Evolutionary conservation across 2,888 invertebrate genomes (phyloP).

Genomic region (Pristionchus arcanus): DNA sequence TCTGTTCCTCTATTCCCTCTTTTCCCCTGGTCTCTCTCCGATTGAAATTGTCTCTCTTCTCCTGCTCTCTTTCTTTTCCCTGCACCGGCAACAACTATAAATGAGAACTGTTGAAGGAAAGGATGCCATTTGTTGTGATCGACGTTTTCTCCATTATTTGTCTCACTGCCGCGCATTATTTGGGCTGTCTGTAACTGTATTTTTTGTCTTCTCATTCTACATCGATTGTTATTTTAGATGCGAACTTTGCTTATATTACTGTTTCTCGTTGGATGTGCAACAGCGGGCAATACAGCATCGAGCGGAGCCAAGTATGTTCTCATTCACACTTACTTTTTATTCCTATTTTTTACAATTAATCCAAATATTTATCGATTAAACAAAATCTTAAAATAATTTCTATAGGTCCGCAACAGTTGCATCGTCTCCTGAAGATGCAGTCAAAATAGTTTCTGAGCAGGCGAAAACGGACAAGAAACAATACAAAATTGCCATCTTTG

Average conservation of each 20-base stretch:
- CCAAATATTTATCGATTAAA: too few species aligned
- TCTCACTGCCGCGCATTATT: not conserved
- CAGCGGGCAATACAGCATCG: not conserved
- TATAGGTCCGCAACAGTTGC: not conserved
- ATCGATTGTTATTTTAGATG: not conserved
- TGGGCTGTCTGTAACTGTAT: not conserved
- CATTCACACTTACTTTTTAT: not conserved
- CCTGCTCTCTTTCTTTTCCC: constrained; percentile 1
- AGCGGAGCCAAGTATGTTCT: not conserved
- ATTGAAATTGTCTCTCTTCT: not conserved
- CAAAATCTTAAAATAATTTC: not conserved
- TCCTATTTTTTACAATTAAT: too few species aligned
- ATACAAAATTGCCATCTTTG: constrained; percentile 66
- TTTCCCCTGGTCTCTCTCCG: not conserved
- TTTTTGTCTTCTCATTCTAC: not conserved
- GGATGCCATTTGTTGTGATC: not conserved
- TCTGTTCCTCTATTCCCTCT: not conserved
- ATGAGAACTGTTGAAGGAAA: not conserved
- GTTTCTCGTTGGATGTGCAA: not conserved
- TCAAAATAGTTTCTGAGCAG: not conserved
- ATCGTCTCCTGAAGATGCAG: not conserved
- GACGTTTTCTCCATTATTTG: not conserved
- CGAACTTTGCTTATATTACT: not conserved
- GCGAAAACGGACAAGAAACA: not conserved
- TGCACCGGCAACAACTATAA: not conserved